phyloP scores from a whole-genome alignment of 2,888 invertebrate genomes.

The Pocota personata region DNA sequence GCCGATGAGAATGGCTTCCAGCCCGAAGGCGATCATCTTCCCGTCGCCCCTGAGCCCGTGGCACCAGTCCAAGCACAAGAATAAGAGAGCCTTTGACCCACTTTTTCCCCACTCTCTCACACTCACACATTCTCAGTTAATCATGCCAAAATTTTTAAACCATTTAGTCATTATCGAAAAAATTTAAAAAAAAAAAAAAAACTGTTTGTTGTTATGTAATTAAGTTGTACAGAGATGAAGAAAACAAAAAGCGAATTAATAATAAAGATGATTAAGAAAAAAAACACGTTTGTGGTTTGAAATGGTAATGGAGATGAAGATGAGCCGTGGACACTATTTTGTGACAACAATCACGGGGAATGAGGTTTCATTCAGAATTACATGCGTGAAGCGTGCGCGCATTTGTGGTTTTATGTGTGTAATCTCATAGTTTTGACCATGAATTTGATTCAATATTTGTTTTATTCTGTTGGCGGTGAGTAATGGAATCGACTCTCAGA shows the following conservation, averaged over 20 bases:
- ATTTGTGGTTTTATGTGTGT: conserved; percentile 59
- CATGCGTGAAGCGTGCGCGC: conserved; percentile 31
- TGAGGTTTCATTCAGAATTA: conserved; percentile 48
- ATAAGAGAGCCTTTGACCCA: conserved; percentile 54
- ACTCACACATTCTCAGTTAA: conserved; percentile 38
- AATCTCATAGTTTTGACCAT: conserved; percentile 64
- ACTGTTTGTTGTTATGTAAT: conserved; percentile 70
- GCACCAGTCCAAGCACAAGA: conserved; percentile 25
- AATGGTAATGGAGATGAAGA: not conserved
- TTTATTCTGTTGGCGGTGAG: not conserved
- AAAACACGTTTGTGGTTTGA: conserved; percentile 7
- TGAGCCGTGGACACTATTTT: not conserved
- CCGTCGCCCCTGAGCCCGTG: conserved; percentile 83
- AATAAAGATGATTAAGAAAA: conserved; percentile 49
- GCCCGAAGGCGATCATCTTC: conserved; percentile 87
- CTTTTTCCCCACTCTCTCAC: conserved; percentile 22
- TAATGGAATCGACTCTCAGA: not conserved
- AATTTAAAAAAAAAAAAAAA: conserved; percentile 24
- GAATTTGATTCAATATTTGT: conserved; percentile 65
- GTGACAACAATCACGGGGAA: not conserved
- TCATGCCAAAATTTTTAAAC: conserved; percentile 67
- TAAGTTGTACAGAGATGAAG: conserved; percentile 67
- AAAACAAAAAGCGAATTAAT: conserved; percentile 55
- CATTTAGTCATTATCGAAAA: conserved; percentile 66
- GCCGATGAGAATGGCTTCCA: conserved; percentile 90